Evolutionary conservation across 1,140 invertebrate species (phyloP).

Genomic region (Drosophila yakuba): DNA sequence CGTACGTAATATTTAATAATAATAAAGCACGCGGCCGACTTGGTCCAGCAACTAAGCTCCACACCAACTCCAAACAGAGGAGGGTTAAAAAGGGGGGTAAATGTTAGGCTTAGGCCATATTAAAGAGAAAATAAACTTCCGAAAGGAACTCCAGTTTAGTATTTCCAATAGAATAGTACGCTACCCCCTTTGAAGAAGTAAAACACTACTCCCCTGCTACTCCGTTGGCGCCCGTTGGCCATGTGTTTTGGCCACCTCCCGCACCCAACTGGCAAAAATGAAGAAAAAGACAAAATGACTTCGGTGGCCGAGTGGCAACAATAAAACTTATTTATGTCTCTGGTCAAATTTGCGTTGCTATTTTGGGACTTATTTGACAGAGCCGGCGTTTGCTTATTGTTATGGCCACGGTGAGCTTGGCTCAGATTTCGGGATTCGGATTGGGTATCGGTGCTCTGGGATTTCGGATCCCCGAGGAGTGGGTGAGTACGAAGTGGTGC

Average conservation of each 20-base stretch:
- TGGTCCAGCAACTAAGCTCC: slow-evolving; percentile 23
- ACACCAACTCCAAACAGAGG: slow-evolving; percentile 5
- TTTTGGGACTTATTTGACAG: slow-evolving; percentile 82
- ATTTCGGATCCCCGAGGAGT: slow-evolving; percentile 11
- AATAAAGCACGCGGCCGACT: slow-evolving; percentile 61
- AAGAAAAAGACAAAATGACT: slow-evolving; percentile 22
- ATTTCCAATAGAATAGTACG: no score
- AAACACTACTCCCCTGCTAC: background rate
- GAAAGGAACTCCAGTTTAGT: background rate
- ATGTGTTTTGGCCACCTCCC: slow-evolving; percentile 57
- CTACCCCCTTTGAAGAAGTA: background rate
- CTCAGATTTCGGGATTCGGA: slow-evolving; percentile 64
- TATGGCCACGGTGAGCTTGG: slow-evolving; percentile 42
- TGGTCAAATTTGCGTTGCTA: slow-evolving; percentile 80
- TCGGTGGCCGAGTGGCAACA: slow-evolving; percentile 51
- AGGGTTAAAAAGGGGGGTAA: background rate
- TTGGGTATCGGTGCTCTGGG: background rate
- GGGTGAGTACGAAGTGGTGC: slow-evolving; percentile 28
- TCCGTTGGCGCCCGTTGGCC: slow-evolving; percentile 50
- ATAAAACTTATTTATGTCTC: slow-evolving; percentile 84
- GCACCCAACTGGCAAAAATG: slow-evolving; percentile 38
- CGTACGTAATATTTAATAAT: slow-evolving; percentile 82
- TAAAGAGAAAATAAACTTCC: no score
- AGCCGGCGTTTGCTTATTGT: slow-evolving; percentile 71
- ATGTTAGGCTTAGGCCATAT: no score